A percentile compares a stretch with the other conserved stretches of the same genome.
Conservation (phyloP, 2,888 invertebrate species). For the Calameuta idolon region DNA sequence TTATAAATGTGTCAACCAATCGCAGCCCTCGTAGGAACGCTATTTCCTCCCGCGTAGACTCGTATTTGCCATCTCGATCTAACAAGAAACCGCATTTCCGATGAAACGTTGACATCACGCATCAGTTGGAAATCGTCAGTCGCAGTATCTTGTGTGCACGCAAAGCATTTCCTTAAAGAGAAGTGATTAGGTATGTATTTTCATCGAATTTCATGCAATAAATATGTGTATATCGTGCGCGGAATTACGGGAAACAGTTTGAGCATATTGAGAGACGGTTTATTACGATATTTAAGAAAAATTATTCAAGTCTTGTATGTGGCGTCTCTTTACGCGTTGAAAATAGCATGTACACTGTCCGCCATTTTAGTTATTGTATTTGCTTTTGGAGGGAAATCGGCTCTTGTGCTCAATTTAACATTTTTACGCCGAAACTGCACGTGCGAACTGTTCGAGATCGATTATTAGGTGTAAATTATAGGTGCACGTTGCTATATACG, state of each 20-base stretch:
- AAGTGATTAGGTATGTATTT: slow-evolving; percentile 22
- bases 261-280: not conserved
- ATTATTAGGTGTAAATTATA: not conserved
- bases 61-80: slow-evolving; percentile 1
- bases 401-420: not conserved
- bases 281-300: not conserved
- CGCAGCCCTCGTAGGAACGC: not conserved
- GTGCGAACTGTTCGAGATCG: not conserved
- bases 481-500: not conserved
- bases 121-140: slow-evolving; percentile 32
- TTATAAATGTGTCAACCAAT: not conserved
- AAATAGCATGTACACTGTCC: slow-evolving; percentile 38
- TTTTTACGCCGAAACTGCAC: not conserved
- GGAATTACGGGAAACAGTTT: not conserved
- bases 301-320: not conserved
- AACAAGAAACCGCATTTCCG: slow-evolving; percentile 7
- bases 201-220: not conserved
- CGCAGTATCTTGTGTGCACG: slow-evolving; percentile 9
- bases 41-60: not conserved
- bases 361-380: slow-evolving; percentile 60
- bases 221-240: not conserved
- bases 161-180: not conserved
- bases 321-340: slow-evolving; percentile 43
- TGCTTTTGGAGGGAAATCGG: slow-evolving; percentile 61
- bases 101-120: slow-evolving; percentile 15